A percentile compares a stretch with the other conserved stretches of the same genome.
Evolutionary conservation across 1,140 invertebrate species (phyloP).

Genomic region (Drosophila neocordata): DNA sequence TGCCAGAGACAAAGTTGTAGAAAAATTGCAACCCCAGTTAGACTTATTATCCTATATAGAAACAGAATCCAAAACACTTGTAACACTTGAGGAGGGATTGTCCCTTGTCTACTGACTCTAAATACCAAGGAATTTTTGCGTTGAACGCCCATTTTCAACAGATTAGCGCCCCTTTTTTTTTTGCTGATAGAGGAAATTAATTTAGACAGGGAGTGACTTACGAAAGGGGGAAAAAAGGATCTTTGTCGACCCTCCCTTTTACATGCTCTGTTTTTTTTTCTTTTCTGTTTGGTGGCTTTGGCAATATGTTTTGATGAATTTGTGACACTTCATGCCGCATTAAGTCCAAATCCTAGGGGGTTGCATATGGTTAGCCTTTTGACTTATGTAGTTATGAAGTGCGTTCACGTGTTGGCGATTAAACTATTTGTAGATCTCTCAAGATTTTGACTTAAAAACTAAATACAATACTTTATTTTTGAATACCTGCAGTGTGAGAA

Average conservation of each 20-base stretch:
- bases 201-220: slow-evolving; percentile 56
- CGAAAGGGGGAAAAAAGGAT: slow-evolving; percentile 14
- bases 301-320: slow-evolving; percentile 82
- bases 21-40: slow-evolving; percentile 60
- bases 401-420: slow-evolving; percentile 73
- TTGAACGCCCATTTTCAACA: slow-evolving; percentile 69
- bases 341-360: slow-evolving; percentile 40
- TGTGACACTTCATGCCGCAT: slow-evolving; percentile 81
- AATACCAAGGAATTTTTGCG: slow-evolving; percentile 78
- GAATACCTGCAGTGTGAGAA: slow-evolving; percentile 60
- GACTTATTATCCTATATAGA: no score
- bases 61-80: slow-evolving; percentile 54
- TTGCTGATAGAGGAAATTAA: slow-evolving; percentile 46
- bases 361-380: slow-evolving; percentile 22
- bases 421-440: slow-evolving; percentile 30
- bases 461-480: slow-evolving; percentile 9
- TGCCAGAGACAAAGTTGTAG: slow-evolving; percentile 13
- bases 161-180: slow-evolving; percentile 58
- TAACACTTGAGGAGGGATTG: slow-evolving; percentile 43
- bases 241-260: slow-evolving; percentile 28
- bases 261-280: slow-evolving; percentile 27
- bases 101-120: slow-evolving; percentile 29
- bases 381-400: slow-evolving; percentile 47
- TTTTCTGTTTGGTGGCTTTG: slow-evolving; percentile 52
- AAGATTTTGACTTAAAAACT: slow-evolving; percentile 19